Base-by-base conservation (phyloP, 1,140 invertebrate genomes). In the Sweltsa coloradensis region DNA sequence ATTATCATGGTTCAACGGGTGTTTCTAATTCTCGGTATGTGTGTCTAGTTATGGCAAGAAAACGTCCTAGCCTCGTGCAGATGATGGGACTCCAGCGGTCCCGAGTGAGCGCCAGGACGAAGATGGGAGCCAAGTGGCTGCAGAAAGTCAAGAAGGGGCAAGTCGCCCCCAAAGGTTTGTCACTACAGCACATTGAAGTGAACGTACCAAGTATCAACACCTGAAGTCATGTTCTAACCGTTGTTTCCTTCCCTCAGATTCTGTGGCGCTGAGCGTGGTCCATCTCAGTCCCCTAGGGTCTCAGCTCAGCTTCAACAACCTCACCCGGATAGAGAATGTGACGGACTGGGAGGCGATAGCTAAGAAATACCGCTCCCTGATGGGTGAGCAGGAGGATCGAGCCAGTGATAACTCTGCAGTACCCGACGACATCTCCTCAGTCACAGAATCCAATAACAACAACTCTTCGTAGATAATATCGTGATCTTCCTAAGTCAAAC, bases 261-360 rank as follows among this genome's bases (percentile, higher is more conserved):
- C 83, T 25, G 74, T 82, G 19, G 76, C 80, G 2, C 62, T 88
- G 13, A 84, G 81, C 3, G 78, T 85, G 23, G 80, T 78, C 16
- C 84, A 85, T 55, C 63, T 86, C 47, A 88, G 81, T 60, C 83
- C 82, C 1, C 61, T 87, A n/a, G 85, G 84, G 22, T 89, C 83
- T 2, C 86, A 87, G 57, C 59, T 86, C 39, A 89, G 85, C 53
- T 85, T 89, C 59, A 75, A 76, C 53, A 74, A 79, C 56, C 66
- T 73, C 34, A 64, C 71, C 45, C 73, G 83, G 50, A 89, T 93
- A 47, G 89, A 93, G 61, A 90, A 87, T 55, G 87, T 93, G 0
- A 83, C 88, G 3, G 89, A 94, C 61, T 94, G 90, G 90, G 82
- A 88, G 53, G 69, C 78, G 1, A 91, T 94, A 22, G 81, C 87